Base-by-base conservation (phyloP, 2,888 invertebrate genomes). In the Gymnosoma rotundatum region DNA sequence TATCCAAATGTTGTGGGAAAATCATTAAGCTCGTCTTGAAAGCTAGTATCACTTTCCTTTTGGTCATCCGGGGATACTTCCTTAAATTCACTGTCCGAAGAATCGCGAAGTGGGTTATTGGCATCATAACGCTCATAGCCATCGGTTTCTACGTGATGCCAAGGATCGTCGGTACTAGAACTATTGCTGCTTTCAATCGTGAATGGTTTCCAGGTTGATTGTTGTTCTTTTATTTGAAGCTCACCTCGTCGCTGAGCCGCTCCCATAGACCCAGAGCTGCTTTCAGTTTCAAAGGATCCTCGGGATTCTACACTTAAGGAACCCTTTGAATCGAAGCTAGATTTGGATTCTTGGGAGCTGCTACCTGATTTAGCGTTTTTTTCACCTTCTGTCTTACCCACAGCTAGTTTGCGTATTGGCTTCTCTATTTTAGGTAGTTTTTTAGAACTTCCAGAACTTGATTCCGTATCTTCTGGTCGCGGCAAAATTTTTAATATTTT, bases 151-250 rank as follows among this genome's bases (percentile, higher is more conserved):
- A 95, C 95, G 12, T 96, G 95, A 88, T 96, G 94, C 94, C 96
- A 95, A 8, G 95, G 96, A 90, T 97, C 97, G 91, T 97, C 97
- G 61, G 96, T 94, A 90, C 97, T 97, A 5, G 97, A 97, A 85
- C 96, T 97, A 50, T 96, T 96, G 69, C 96, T 96, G 89, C 96
- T 97, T 89, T 97, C 97, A 18, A 97, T 94, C 25, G 96, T 95
- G 90, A 97, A 97, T 4, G 96, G 95, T 88, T 95, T 94, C 96
- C 96, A 96, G 0, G 96, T 96, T 5, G 96, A 95, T 90, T 95
- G 96, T 73, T 96, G 93, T 89, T 96, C 96, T 89, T 94, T 93
- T 64, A 93, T 92, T 4, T 92, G 92, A 38, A 93, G 90, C 84
- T 93, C 95, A 1, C 95, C 95, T 4, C 95, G 94, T 45, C 95